phyloP scores from a whole-genome alignment of 2,797 vertebrate species.

The Podargus strigoides region DNA sequence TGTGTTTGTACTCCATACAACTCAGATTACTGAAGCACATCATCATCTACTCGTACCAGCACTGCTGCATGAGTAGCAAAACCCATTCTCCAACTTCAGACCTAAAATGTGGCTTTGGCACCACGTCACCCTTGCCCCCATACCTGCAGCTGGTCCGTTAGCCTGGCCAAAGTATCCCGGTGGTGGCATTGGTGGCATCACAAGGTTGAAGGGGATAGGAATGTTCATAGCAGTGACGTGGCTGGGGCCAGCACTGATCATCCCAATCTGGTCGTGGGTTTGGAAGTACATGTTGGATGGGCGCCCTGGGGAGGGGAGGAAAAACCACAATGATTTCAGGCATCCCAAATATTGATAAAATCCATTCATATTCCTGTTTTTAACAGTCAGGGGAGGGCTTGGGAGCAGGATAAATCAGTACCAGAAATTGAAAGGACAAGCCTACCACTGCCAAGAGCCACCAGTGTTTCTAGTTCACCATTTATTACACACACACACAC shows the following conservation, averaged over 20 bases:
- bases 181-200: slow-evolving; percentile 97
- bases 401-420: neutral
- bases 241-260: slow-evolving; percentile 93
- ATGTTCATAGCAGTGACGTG: slow-evolving; percentile 95
- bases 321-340: neutral
- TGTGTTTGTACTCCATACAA: neutral
- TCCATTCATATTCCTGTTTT: neutral
- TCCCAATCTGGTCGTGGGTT: slow-evolving; percentile 97
- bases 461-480: neutral
- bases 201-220: slow-evolving; percentile 96
- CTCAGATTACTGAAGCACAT: neutral
- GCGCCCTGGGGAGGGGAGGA: slow-evolving; percentile 74
- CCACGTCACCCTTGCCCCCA: rapidly evolving
- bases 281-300: slow-evolving; percentile 99
- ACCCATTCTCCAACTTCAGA: neutral
- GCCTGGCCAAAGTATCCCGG: slow-evolving; percentile 92
- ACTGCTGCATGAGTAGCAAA: neutral
- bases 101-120: rapidly evolving
- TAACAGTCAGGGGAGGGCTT: neutral
- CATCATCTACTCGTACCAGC: neutral
- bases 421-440: neutral
- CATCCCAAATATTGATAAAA: rapidly evolving
- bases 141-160: slow-evolving; percentile 91
- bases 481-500: neutral
- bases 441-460: neutral